Evolutionary conservation across 2,888 invertebrate species (phyloP).

Genomic region (Ophraella communa): DNA sequence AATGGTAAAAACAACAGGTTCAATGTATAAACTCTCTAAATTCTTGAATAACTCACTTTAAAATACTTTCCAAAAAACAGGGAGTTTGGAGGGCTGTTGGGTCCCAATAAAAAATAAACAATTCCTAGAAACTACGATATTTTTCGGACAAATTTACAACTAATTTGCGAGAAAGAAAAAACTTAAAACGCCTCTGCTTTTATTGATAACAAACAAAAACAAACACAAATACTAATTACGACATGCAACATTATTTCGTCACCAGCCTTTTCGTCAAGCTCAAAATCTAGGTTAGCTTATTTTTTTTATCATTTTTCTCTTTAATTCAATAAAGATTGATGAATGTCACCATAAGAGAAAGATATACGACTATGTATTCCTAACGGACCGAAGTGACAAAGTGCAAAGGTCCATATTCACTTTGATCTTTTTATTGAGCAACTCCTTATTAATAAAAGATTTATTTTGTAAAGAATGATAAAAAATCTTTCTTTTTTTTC

Average conservation of each 20-base stretch:
- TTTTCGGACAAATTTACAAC: too few relatives aligned
- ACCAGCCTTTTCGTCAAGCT: not conserved
- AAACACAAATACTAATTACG: not conserved
- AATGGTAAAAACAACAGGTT: too few relatives aligned
- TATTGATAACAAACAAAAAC: not conserved
- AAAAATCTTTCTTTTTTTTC: not conserved
- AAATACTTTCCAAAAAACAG: too few relatives aligned
- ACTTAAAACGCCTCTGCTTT: not conserved
- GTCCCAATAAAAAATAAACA: too few relatives aligned
- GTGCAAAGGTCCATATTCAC: not conserved
- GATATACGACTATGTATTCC: not conserved
- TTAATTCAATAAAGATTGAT: not conserved
- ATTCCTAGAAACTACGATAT: too few relatives aligned
- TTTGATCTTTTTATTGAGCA: constrained; percentile 1
- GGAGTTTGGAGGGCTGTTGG: too few relatives aligned
- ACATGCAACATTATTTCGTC: not conserved
- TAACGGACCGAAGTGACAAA: not conserved
- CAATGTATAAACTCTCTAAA: too few relatives aligned
- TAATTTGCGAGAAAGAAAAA: too few relatives aligned
- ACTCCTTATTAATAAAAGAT: not conserved
- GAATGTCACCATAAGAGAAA: not conserved
- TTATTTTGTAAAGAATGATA: not conserved
- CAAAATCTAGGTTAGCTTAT: not conserved
- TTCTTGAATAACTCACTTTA: too few relatives aligned
- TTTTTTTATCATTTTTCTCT: not conserved